phyloP scores from a whole-genome alignment of 2,797 vertebrate genomes.

The Pantherophis alleghaniensis region DNA sequence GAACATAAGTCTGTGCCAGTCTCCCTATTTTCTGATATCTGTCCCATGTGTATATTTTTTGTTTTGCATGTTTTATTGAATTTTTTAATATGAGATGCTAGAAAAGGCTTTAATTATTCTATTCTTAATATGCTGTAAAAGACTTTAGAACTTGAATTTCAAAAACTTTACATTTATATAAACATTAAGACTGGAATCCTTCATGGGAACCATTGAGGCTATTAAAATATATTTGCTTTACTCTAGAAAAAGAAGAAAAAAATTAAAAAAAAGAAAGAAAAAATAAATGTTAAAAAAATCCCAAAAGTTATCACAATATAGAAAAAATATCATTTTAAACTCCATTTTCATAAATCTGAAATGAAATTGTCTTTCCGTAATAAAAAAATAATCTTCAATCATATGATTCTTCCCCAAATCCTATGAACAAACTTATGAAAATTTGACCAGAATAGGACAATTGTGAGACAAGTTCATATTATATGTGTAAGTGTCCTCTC shows the following conservation, averaged over 20 bases:
- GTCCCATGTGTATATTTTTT: background rate
- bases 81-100: background rate
- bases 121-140: background rate
- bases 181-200: background rate
- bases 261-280: background rate
- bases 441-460: background rate
- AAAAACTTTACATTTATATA: background rate
- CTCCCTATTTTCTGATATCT: background rate
- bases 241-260: background rate
- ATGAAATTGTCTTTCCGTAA: background rate
- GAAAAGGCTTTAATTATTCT: background rate
- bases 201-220: background rate
- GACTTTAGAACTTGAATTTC: background rate
- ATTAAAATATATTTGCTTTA: background rate
- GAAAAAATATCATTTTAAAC: background rate
- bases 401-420: background rate
- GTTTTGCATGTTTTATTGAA: background rate
- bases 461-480: background rate
- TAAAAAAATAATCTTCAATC: background rate
- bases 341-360: background rate
- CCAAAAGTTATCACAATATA: background rate
- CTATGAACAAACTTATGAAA: background rate
- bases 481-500: background rate
- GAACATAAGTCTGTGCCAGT: background rate
- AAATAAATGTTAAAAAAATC: background rate